A percentile compares a stretch with the other conserved stretches of the same genome.
phyloP scores from a whole-genome alignment of 2,797 vertebrate genomes.

The Tapirus indicus region DNA sequence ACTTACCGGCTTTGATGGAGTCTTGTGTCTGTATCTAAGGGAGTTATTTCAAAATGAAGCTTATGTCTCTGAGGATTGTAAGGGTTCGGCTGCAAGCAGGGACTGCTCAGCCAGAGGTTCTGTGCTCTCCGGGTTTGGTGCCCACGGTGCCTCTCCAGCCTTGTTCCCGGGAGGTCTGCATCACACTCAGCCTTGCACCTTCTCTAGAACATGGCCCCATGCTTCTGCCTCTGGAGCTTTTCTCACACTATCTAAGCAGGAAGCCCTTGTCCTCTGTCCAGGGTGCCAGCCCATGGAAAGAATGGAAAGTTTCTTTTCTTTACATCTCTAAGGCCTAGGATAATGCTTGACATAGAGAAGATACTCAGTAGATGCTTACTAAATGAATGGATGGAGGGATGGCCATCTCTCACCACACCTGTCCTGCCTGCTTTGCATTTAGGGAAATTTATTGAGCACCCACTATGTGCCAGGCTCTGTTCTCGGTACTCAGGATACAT shows the following conservation, averaged over 20 bases:
- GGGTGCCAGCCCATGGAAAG: not conserved
- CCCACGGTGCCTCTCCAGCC: not conserved
- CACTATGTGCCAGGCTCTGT: not conserved
- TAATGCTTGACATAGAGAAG: not conserved
- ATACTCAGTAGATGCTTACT: not conserved
- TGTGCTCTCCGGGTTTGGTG: not conserved
- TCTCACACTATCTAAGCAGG: not conserved
- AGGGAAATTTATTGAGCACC: not conserved
- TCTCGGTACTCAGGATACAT: not conserved
- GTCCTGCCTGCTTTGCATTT: not conserved
- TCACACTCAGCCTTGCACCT: not conserved
- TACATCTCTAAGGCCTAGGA: not conserved
- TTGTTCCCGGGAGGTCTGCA: not conserved
- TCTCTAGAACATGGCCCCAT: not conserved
- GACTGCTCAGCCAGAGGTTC: not conserved
- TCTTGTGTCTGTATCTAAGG: not conserved
- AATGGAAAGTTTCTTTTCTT: not conserved
- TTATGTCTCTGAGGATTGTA: not conserved
- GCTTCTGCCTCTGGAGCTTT: not conserved
- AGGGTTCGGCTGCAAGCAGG: not conserved
- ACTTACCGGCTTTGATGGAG: not conserved
- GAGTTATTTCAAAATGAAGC: conserved; percentile 14
- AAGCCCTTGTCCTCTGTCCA: not conserved
- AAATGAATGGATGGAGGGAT: not conserved
- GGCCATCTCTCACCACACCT: not conserved